Conservation (phyloP, 1,140 invertebrate species). For the Fopius arisanus region DNA sequence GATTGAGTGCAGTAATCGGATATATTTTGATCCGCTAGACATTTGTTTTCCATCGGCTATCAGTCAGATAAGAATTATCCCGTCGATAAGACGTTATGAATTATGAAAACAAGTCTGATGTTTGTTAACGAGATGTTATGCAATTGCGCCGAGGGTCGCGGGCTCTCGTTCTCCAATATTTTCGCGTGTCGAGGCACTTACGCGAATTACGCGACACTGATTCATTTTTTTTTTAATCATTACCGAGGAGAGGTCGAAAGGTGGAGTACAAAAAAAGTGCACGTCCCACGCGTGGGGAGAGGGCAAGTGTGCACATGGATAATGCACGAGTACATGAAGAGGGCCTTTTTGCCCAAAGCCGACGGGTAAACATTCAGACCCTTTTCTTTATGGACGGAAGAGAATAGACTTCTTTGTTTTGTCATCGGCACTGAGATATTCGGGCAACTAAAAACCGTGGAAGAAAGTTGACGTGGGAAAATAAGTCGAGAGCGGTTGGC, state of each 20-base stretch:
- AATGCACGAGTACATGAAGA: not conserved
- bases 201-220: conserved; percentile 17
- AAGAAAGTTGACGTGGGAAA: not conserved
- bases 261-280: not conserved
- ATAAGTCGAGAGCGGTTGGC: not conserved
- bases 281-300: not conserved
- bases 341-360: not conserved
- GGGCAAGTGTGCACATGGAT: conserved; percentile 5
- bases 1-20: not conserved
- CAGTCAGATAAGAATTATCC: not conserved
- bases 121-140: not conserved
- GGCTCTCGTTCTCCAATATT: not conserved
- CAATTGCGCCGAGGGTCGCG: not conserved
- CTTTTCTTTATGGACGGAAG: not conserved
- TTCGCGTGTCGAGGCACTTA: not conserved
- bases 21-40: too few relatives aligned
- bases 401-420: conserved; percentile 3
- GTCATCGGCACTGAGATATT: not conserved
- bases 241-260: not conserved
- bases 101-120: not conserved
- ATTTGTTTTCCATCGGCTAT: too few relatives aligned
- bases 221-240: conserved; percentile 16
- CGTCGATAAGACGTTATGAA: not conserved
- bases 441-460: not conserved
- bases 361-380: conserved; percentile 9